Percentiles rank a stretch among this genome's conserved stretches.
These are phyloP conservation scores for Lingula anatina DNA, from an alignment of 2,888 invertebrate species.

Conservation along the genomic window DNA sequence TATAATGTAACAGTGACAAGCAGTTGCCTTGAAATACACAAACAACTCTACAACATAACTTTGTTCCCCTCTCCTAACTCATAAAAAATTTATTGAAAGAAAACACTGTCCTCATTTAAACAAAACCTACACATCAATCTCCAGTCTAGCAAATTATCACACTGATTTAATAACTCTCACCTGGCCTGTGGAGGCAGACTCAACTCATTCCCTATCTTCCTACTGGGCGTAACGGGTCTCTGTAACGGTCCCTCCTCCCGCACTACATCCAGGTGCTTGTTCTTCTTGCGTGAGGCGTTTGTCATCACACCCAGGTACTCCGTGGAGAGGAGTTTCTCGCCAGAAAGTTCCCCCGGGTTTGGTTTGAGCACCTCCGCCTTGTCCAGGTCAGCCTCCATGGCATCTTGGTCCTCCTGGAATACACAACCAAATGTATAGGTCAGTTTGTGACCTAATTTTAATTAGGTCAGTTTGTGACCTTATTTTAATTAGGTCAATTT, in stretches of 20 bases:
- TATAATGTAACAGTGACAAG: too few species aligned
- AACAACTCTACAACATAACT: too few species aligned
- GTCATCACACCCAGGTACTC: conserved; percentile 18
- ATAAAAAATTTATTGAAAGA: too few species aligned
- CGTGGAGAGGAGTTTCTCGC: conserved; percentile 46
- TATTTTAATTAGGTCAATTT: too few species aligned
- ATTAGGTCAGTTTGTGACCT: too few species aligned
- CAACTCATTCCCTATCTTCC: conserved; percentile 21
- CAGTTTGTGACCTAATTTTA: too few species aligned
- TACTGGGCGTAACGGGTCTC: conserved; percentile 44
- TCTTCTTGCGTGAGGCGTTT: conserved; percentile 5
- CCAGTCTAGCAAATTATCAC: background rate
- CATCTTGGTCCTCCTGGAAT: conserved; percentile 53
- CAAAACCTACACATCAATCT: too few species aligned
- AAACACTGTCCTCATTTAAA: too few species aligned
- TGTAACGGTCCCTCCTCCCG: conserved; percentile 31
- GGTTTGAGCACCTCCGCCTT: conserved; percentile 51
- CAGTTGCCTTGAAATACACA: too few species aligned
- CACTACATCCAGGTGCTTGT: too few species aligned
- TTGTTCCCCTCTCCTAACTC: too few species aligned
- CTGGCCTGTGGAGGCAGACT: conserved; percentile 1
- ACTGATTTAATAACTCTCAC: background rate
- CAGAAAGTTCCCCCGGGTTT: conserved; percentile 39
- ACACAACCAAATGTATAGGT: too few species aligned
- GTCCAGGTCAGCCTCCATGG: conserved; percentile 57